phyloP scores from a whole-genome alignment of 2,113 vertebrate genomes.

The Chroicocephalus ridibundus region DNA sequence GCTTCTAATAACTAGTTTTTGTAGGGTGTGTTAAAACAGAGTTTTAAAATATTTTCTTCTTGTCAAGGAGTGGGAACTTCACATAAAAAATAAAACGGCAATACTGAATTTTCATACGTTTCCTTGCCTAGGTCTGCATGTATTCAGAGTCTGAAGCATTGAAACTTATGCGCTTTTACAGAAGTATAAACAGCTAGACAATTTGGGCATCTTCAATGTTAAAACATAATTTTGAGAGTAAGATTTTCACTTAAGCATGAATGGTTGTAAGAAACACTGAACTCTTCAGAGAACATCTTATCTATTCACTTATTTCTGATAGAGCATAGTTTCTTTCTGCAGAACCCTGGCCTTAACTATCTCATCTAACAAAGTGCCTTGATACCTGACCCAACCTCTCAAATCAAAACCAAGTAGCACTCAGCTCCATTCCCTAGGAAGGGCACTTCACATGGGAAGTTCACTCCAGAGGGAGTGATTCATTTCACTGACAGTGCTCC shows the following conservation, averaged over 20 bases:
- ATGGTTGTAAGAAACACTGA: background rate
- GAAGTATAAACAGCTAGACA: background rate
- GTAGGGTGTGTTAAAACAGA: background rate
- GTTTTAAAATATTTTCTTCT: background rate
- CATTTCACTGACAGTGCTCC: background rate
- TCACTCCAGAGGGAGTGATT: background rate
- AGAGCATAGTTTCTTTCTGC: accelerated
- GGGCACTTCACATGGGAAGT: background rate
- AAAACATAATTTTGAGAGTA: background rate
- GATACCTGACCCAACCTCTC: background rate
- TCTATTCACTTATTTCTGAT: background rate
- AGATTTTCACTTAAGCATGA: background rate
- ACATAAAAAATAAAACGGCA: background rate
- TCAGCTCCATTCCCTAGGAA: background rate
- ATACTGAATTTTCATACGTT: background rate
- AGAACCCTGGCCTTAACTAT: background rate
- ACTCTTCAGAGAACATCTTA: background rate
- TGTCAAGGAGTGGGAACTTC: background rate
- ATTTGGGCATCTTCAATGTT: background rate
- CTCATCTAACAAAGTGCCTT: background rate
- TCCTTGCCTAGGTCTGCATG: background rate
- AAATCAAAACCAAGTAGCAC: background rate
- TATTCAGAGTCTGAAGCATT: background rate
- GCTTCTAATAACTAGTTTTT: background rate
- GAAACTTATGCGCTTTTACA: background rate